Conservation (phyloP, 30 jellyfish, hydroid and myxozoan species). For the Turritopsis dohrnii region DNA sequence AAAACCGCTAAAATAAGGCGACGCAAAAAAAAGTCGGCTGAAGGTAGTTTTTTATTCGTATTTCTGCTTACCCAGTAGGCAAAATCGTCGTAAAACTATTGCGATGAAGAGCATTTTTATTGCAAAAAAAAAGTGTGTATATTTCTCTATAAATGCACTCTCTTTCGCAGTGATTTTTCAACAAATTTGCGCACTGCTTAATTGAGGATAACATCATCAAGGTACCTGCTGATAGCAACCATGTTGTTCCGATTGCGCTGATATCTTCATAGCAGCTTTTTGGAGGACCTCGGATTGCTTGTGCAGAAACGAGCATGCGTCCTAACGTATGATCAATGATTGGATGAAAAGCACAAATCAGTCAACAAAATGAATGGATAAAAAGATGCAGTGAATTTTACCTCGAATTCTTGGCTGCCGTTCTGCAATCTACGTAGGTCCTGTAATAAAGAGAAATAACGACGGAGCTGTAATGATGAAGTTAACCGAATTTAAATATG, state of each 20-base stretch:
- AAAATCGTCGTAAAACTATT: no score
- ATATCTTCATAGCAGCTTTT: conserved; percentile 85
- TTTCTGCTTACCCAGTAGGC: no score
- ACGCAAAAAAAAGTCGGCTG: no score
- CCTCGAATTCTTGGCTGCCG: conserved; percentile 32
- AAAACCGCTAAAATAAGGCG: no score
- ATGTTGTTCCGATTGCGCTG: conserved; percentile 94
- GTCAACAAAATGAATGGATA: neutral
- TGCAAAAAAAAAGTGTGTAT: no score
- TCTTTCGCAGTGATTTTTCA: no score
- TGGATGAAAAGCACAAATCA: neutral
- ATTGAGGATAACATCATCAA: no score
- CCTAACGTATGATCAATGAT: conserved; percentile 25
- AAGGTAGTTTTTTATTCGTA: no score
- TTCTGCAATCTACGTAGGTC: neutral
- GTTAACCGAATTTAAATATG: neutral
- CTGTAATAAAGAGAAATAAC: neutral
- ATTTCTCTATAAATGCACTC: no score
- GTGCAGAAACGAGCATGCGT: conserved; percentile 19
- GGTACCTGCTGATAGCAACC: conserved; percentile 84
- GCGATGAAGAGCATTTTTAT: no score
- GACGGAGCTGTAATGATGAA: neutral
- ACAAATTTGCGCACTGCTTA: no score
- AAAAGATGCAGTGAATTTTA: neutral
- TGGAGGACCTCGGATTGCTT: conserved; percentile 60